Evolutionary conservation across 2,113 vertebrate genomes (phyloP), one percentile per base, ranked within the genome.

Genomic region (Natator depressus): DNA sequence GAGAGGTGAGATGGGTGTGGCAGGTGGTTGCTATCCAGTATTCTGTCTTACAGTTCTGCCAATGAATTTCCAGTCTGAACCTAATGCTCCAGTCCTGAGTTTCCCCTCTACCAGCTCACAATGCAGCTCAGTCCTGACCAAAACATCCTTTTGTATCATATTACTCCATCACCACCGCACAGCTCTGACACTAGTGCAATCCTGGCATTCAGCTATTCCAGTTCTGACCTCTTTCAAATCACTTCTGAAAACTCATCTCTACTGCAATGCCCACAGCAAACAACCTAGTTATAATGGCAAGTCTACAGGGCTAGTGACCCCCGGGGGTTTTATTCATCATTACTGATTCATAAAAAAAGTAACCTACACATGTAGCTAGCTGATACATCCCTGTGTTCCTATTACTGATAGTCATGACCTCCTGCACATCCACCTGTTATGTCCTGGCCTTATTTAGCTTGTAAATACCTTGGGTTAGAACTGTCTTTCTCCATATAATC

Each of bases 241-340:
- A 7, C 57, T 79, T 83, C 53, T 57, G 82, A 72, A 82, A 42
- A 72, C 12, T 29, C 76, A 7, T 22, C 84, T 88, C 51, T 53
- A 49, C 35, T 38, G 17, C 35, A 16, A 20, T 72, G n/a, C 8
- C 87, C 51, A 9, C 1, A 76, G 51, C 53, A 90, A 95, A 29
- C 54, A 55, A 2, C 19, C 27, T 88, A 59, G 11, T 65, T 65
- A 82, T 19, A 76, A 22, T 14, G 80, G 10, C 29, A 95, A 84
- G 20, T 14, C 93, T 47, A 47, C 72, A 47, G 10, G 55, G 27
- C 27, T 62, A 62, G 57, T 62, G 27, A 38, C 17, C 94, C 90
- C 91, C 6, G 54, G 24, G 81, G n/a, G 80, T 24, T 90, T 89
- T 65, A 72, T 2, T 76, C 38, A 53, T 80, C 84, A 46, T 94